Evolutionary conservation across 1,140 invertebrate species (phyloP).

Genomic region (Bemisia tabaci): DNA sequence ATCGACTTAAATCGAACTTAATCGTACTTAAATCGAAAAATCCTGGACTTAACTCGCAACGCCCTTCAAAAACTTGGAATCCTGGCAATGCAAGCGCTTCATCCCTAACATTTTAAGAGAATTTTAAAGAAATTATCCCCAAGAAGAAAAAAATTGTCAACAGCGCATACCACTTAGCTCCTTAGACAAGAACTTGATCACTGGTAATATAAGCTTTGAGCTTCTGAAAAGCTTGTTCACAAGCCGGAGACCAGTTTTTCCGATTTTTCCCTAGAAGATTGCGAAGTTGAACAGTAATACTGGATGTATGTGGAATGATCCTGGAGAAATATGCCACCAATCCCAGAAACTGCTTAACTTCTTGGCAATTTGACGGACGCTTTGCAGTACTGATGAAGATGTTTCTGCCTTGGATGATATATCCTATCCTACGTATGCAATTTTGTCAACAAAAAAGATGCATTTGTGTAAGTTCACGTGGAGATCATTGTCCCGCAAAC

Average conservation of each 20-base stretch:
- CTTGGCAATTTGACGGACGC: constrained; percentile 26
- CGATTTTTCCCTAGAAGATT: constrained; percentile 20
- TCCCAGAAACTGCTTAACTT: constrained; percentile 25
- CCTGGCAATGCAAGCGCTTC: too few species aligned
- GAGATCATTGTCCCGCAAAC: constrained; percentile 3
- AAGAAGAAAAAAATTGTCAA: too few species aligned
- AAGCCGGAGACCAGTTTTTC: constrained; percentile 12
- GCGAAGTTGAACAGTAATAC: constrained; percentile 24
- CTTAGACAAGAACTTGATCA: constrained; percentile 20
- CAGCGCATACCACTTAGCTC: too few species aligned
- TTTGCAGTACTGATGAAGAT: constrained; percentile 26
- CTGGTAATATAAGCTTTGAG: constrained; percentile 23
- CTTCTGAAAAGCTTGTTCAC: constrained; percentile 22
- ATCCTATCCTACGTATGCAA: constrained; percentile 29
- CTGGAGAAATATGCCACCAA: constrained; percentile 26
- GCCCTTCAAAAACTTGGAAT: too few species aligned
- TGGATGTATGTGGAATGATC: constrained; percentile 24
- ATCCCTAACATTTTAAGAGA: too few species aligned
- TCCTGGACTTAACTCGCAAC: too few species aligned
- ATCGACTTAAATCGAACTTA: too few species aligned
- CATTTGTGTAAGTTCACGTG: constrained; percentile 29
- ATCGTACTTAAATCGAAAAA: too few species aligned
- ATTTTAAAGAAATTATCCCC: too few species aligned
- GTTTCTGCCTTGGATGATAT: neutral
- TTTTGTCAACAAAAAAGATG: constrained; percentile 25